Base-by-base conservation (phyloP, 1,140 invertebrate genomes). In the Psix sp. region DNA sequence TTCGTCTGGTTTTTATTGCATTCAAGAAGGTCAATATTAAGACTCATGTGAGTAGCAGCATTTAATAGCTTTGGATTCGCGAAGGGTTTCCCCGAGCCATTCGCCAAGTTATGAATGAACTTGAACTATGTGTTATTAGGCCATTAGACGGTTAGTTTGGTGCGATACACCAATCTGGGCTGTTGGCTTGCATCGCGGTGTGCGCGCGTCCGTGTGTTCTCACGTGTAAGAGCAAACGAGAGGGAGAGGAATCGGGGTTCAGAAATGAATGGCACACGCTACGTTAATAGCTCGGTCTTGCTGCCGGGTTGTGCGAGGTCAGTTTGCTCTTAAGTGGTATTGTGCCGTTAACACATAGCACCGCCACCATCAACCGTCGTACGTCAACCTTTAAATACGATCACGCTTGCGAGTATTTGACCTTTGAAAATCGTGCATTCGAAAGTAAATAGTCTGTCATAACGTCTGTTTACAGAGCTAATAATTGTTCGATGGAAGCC, bases 31-130 rank as follows among this genome's bases (percentile, higher is more conserved):
- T 46, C 49, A 31, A 57, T 72, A 62, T 39, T 42, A 3, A 16
- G 29, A 13, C 31, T 20, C 11, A 39, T 54, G 60, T 43, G 38
- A 39, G 46, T 36, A 20, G 24, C 43, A n/a, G n/a, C 49, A 10
- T 71, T 63, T 48, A 49, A 51, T 33, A 48, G 36, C 51, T 24
- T 14, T 42, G 60, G 51, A 38, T 51, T 39, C 43, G 63, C 72
- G 54, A 72, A 78, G 57, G 70, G 31, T 13, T 18, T 14, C 20
- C 48, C 56, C 26, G 49, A 49, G 18, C 62, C 63, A 42, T 57
- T n/a, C n/a, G 48, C 40, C 46, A 45, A 62, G 48, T 80, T 78
- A 78, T 81, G 80, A 81, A 82, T 81, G 80, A 71, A 76, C 62
- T 65, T 39, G 70, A 78, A 74, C 77, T 74, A 77, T 63, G 68